These are phyloP conservation scores for Thymelicus lineola DNA, from an alignment of 2,888 invertebrate species.

Conservation along the genomic window DNA sequence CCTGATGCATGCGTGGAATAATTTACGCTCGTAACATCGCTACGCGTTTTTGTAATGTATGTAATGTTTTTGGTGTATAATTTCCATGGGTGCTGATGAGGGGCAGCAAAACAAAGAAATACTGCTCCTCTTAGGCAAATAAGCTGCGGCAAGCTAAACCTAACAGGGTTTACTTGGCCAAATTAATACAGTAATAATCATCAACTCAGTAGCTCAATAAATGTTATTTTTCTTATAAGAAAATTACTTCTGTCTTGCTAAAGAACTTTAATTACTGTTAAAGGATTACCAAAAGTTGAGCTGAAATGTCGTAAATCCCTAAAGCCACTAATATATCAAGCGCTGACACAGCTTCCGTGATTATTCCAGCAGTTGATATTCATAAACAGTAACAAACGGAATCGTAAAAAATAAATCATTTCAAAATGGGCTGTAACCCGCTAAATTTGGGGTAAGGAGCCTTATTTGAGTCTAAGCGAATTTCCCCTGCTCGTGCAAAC, in stretches of 20 bases:
- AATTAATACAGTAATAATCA: no score
- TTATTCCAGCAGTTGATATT: conserved; percentile 30
- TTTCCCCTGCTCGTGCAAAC: not conserved
- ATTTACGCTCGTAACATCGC: no score
- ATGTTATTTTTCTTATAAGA: no score
- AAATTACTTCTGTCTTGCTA: not conserved
- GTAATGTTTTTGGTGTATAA: no score
- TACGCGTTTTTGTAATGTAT: no score
- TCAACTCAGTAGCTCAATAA: no score
- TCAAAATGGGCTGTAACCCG: not conserved
- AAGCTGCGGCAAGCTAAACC: no score
- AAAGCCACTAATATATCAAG: conserved; percentile 11
- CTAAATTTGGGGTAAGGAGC: not conserved
- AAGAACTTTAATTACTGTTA: not conserved
- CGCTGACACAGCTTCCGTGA: conserved; percentile 17
- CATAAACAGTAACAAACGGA: conserved; percentile 19
- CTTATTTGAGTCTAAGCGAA: not conserved
- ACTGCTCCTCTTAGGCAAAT: no score
- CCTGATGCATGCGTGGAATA: no score
- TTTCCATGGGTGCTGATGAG: no score
- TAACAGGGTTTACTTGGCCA: no score
- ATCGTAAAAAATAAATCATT: conserved; percentile 16
- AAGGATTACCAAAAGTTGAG: conserved; percentile 15
- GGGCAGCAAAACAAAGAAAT: no score
- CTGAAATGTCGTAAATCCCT: conserved; percentile 18